Base-by-base conservation (phyloP, 2,888 invertebrate species). In the Crematogaster levior region DNA sequence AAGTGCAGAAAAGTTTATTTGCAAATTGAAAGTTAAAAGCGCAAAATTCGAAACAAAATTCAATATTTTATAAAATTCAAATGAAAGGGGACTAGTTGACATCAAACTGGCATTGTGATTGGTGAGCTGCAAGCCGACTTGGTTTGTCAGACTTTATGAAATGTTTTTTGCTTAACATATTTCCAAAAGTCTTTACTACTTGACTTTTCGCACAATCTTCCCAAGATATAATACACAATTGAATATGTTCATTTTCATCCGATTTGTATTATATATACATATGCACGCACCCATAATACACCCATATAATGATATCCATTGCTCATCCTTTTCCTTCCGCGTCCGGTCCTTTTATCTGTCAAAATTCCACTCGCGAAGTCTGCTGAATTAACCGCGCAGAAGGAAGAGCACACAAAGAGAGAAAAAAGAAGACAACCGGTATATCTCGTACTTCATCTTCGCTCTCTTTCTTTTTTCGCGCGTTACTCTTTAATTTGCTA, bases 401-500 rank as follows among this genome's bases (percentile, higher is more conserved):
- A 73, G 34, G 15, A 60, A 60, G 46, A 48, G 10, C 43, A 37
- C 30, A 24, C 61, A 51, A 37, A 72, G 37, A 18, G 27, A 66
- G 51, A 24, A 46, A 51, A 46, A 82, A 40, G 53, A 48, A 56
- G 68, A 61, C 24, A 21, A 65, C 60, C 66, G 66, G 66, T 56
- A 27, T 79, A 77, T 77, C 77, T 77, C 77, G 30, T 56, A 24
- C 77, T 34, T 56, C 34, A 77, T 77, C 77, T 77, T 66, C 24
- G 40, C 27, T 53, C 40, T 77, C 43, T 21, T 56, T 68, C 53
- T 79, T 79, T 79, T 68, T 77, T 68, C 68, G 21, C 77, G 77
- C 68, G 56, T 77, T 30, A 58, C 68, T 79, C 56, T 79, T 79
- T 79, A 66, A 79, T 79, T 79, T 79, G 68, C 30, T 56, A 18